Evolutionary conservation across 2,113 vertebrate species (phyloP).

Genomic region (Gavialis gangeticus): DNA sequence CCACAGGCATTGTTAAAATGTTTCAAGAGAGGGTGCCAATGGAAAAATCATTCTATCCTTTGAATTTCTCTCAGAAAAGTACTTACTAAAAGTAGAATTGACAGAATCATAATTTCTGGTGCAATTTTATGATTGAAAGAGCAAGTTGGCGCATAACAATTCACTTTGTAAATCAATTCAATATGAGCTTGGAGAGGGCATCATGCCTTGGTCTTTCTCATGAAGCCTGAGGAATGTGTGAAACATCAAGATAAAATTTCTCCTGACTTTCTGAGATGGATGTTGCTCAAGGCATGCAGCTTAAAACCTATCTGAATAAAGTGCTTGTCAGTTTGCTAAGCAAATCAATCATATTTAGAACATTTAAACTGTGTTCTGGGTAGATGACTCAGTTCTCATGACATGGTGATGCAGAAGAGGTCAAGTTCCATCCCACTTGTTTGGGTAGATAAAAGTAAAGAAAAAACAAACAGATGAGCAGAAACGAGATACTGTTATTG

Average conservation of each 20-base stretch:
- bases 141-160: conserved; percentile 8
- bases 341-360: neutral
- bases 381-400: neutral
- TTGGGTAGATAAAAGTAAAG: neutral
- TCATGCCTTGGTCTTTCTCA: neutral
- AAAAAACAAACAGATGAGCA: neutral
- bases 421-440: neutral
- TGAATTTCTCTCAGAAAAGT: conserved; percentile 26
- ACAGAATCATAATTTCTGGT: conserved; percentile 58
- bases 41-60: neutral
- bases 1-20: neutral
- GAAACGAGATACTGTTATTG: neutral
- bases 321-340: accelerated
- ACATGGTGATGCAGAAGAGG: neutral
- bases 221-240: neutral
- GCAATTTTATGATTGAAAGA: conserved; percentile 46
- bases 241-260: neutral
- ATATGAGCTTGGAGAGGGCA: conserved; percentile 27
- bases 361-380: neutral
- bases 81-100: conserved; percentile 33
- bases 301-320: neutral
- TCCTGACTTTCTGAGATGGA: neutral
- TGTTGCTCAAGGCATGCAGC: neutral
- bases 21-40: neutral
- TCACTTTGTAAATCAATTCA: conserved; percentile 46